phyloP scores from a whole-genome alignment of 2,888 invertebrate genomes.

The Piscicola geometra region DNA sequence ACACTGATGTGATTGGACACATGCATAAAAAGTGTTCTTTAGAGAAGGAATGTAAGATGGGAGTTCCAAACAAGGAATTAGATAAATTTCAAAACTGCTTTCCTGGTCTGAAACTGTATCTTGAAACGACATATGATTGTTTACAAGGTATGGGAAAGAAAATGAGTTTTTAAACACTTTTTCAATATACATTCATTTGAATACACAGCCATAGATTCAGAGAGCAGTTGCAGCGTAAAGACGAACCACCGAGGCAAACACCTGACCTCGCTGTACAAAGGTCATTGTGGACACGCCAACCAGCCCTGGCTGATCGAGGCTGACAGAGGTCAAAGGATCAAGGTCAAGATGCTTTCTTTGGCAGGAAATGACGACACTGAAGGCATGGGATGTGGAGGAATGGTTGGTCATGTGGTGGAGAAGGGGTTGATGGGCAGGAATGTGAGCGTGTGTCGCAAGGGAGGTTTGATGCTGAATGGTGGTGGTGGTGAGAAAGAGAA shows the following conservation, averaged over 20 bases:
- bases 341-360: not conserved
- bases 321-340: constrained; percentile 6
- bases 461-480: not conserved
- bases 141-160: not conserved
- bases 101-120: constrained; percentile 16
- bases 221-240: not conserved
- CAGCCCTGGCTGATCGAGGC: constrained; percentile 1
- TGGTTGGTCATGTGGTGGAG: not conserved
- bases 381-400: not conserved
- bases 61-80: not conserved
- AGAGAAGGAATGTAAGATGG: not conserved
- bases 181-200: not conserved
- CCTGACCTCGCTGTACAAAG: constrained; percentile 9
- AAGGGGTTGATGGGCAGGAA: not conserved
- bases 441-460: not conserved
- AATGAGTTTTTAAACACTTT: too few relatives aligned
- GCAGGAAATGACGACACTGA: not conserved
- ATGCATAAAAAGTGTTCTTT: not conserved
- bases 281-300: not conserved
- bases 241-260: not conserved
- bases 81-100: not conserved
- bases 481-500: not conserved
- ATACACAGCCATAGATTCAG: not conserved
- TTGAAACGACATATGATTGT: constrained; percentile 31
- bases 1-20: not conserved